Base-by-base conservation (phyloP, 2,888 invertebrate genomes). In the Chaetoderma sp. region DNA sequence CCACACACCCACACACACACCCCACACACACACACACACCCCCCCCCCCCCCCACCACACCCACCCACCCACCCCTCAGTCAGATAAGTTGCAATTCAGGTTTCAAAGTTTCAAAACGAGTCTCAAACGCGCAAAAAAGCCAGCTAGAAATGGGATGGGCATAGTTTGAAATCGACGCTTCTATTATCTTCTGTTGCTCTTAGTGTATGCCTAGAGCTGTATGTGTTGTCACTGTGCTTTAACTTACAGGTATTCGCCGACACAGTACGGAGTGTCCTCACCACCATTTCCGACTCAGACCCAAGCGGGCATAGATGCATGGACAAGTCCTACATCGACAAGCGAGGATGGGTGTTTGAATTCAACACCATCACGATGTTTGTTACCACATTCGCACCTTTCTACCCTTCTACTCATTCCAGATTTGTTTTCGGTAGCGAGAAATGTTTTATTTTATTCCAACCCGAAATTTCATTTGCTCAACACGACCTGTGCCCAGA, bases 381-480 rank as follows among this genome's bases (percentile, higher is more conserved):
- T 65, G 71, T 83, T 18, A 83, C 83, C 33, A 80, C 82, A 16
- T 83, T 83, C 67, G 79, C 80, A 1, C 81, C 80, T 4, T 80
- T 78, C 67, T 83, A 83, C 63, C 78, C 81, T 0, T 67, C 67
- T 36, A 67, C 66, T 10, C 74, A 81, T 67, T 75, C 82, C 4
- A 62, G 82, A 60, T 80, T 74, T 62, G 52, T 72, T 5, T 78
- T 76, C 60, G 79, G 74, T 0, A 73, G 71, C 36, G 61, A 74
- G 16, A 63, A 78, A 45, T 73, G 77, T 58, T 82, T 77, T 47
- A 74, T 83, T n/a, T 59, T 81, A 8, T 70, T 83, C 18, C 83
- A 83, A 60, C 82, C 83, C 4, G 83, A 83, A 65, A 57, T 83
- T 13, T 82, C 82, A 10, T 83, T 83, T 65, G 80, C 81, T 6